phyloP scores from a whole-genome alignment of 1,140 invertebrate species.

The Drosophila busckii region DNA sequence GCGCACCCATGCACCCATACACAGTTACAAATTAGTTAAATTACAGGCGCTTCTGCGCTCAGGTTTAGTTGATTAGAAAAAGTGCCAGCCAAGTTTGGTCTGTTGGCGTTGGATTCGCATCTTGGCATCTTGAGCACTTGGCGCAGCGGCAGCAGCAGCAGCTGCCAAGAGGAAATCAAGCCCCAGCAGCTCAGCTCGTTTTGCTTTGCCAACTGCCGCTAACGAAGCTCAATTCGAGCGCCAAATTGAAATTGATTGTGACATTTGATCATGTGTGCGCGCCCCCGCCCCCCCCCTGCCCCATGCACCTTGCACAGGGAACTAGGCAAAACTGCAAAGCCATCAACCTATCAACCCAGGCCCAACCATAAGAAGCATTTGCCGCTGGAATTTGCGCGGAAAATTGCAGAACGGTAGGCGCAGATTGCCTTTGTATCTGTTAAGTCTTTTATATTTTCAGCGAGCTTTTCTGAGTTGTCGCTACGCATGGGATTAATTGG shows the following conservation, averaged over 20 bases:
- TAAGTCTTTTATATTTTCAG: conserved; percentile 9
- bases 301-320: conserved; percentile 1
- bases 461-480: conserved; percentile 16
- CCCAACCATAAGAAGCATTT: neutral
- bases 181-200: conserved; percentile 27
- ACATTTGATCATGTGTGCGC: conserved; percentile 72
- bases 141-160: conserved; percentile 18
- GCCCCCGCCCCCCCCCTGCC: neutral
- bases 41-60: conserved; percentile 55
- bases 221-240: conserved; percentile 75
- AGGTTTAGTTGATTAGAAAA: conserved; percentile 67
- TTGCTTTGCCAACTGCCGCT: conserved; percentile 57
- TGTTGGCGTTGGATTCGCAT: conserved; percentile 20
- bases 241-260: conserved; percentile 77
- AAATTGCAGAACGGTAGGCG: conserved; percentile 58
- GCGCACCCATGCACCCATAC: conserved; percentile 2
- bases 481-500: conserved; percentile 69
- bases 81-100: conserved; percentile 44
- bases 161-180: conserved; percentile 23
- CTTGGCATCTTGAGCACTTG: conserved; percentile 25
- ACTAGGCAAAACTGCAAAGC: neutral
- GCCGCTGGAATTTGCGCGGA: conserved; percentile 51
- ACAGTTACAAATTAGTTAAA: conserved; percentile 66
- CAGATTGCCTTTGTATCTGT: conserved; percentile 13
- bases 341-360: neutral